Evolutionary conservation across 2,113 vertebrate species (phyloP), one percentile per base, ranked within the genome.

Genomic region (Megaptera novaeangliae): DNA sequence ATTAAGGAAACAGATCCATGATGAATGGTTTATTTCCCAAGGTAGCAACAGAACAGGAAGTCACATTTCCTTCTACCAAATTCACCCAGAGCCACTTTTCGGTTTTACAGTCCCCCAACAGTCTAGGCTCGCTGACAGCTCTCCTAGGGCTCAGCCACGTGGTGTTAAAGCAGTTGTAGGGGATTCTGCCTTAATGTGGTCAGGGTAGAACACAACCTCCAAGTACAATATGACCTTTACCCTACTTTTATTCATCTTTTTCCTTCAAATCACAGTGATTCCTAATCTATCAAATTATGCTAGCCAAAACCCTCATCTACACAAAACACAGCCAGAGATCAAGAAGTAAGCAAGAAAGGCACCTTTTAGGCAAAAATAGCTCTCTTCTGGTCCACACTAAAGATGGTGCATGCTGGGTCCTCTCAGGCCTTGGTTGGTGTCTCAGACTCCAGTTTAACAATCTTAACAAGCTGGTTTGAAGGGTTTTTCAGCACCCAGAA

Each of bases 121-220:
- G 2, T 12, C 39, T 68, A 25, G 59, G 36, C n/a, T 25, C 0
- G 0, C 3, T 12, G 14, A 66, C 14, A 8, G 25, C 18, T 36
- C 1, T 74, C 36, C 64, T 52, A 61, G 9, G 8, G 9, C 86
- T 91, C 59, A 61, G 29, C 31, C 49, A 11, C 17, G 34, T 78
- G 41, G 31, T 49, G 52, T 66, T 49, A 74, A 52, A 57, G 66
- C 52, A 41, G 8, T 21, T 21, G 46, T 1, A 44, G 20, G 29
- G 2, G 27, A 81, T 75, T 77, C 36, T 75, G 34, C 36, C 34
- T 74, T 36, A 21, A 13, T 5, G 18, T 29, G n/a, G 52, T 36
- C 46, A 41, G 7, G 78, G n/a, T 5, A 20, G 11, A 87, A 15
- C 23, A 49, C 2, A 29, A 64, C 25, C 29, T 85, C 69, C 57